Conservation (phyloP, 2,113 vertebrate species). For the Megaceryle torquata region DNA sequence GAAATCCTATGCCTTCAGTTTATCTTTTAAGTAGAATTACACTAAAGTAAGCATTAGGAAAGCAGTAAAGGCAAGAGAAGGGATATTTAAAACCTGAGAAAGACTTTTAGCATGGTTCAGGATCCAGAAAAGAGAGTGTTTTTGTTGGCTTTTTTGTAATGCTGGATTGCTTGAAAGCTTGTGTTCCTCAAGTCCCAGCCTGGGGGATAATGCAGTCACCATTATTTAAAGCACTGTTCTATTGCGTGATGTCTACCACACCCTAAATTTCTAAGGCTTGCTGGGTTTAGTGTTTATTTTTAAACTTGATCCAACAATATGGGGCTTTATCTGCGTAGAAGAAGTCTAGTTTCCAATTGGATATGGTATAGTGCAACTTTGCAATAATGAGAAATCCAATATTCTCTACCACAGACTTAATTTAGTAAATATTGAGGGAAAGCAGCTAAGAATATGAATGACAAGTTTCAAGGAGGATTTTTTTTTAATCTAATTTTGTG, state of each 20-base stretch:
- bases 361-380: background rate
- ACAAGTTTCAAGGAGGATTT: background rate
- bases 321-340: background rate
- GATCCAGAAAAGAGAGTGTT: background rate
- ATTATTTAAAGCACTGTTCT: background rate
- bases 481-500: background rate
- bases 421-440: background rate
- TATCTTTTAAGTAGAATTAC: background rate
- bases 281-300: background rate
- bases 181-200: background rate
- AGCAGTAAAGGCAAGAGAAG: background rate
- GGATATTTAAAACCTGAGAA: background rate
- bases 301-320: background rate
- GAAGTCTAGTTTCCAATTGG: background rate
- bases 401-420: background rate
- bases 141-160: background rate
- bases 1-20: background rate
- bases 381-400: background rate
- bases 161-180: background rate
- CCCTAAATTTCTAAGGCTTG: background rate
- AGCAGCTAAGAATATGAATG: background rate
- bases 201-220: background rate
- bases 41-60: background rate
- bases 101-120: background rate
- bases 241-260: accelerated